Base-by-base conservation (phyloP, 2,797 vertebrate genomes). In the Rousettus madagascariensis region DNA sequence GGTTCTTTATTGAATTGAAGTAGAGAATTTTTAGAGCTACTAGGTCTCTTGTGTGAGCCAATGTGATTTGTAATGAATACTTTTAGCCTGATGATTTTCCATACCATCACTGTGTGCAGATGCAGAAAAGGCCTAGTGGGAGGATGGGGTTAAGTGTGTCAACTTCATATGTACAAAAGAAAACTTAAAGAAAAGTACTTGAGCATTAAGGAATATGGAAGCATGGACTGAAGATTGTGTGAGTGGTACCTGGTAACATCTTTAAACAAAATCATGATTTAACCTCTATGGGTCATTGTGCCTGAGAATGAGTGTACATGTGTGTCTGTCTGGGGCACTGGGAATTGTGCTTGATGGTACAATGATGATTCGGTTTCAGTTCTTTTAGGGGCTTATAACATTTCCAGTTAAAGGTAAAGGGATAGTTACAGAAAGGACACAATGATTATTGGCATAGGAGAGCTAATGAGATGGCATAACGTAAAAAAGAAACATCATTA, bases 381-480 rank as follows among this genome's bases (percentile, higher is more conserved):
- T 85, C 51, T 83, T 88, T 90, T 91, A 36, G 11, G 22, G 16
- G 17, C 78, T 82, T 69, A 41, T 15, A 86, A 57, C 38, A 74
- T 94, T 95, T 93, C 55, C 26, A 89, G 0, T 95, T 92, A 92
- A 88, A 63, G 6, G 13, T 59, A 61, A 30, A 92, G 9, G 41
- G 71, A 28, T 69, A 46, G 16, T 55, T 83, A 72, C 66, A 24
- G 77, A 68, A 87, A 41, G 46, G 66, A 63, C 26, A 92, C 20
- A 65, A 8, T 74, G 74, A 75, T 91, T 87, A 61, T 84, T 94
- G 86, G 79, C 16, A 86, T 66, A 89, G 49, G 38, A 71, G 36
- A 94, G 30, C 46, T 68, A 92, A 80, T 84, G 80, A 89, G 66
- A 66, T 95, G 84, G 24, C 6, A 28, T 71, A 13, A 53, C 22